phyloP scores from a whole-genome alignment of 1,140 invertebrate genomes.

The Physella acuta region DNA sequence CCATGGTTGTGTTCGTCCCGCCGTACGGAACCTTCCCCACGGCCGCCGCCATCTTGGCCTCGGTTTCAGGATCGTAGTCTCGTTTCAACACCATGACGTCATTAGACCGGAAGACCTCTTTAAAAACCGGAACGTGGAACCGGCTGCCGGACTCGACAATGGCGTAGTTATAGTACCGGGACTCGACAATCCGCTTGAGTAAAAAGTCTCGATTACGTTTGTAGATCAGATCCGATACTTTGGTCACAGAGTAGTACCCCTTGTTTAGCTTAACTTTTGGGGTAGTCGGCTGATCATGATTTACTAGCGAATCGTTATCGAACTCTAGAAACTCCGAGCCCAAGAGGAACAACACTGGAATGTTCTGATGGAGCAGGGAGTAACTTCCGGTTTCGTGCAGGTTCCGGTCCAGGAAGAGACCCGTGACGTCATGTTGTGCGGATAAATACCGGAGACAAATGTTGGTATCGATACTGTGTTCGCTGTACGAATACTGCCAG shows the following conservation, averaged over 20 bases:
- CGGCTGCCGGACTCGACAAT: neutral
- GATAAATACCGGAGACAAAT: slow-evolving; percentile 45
- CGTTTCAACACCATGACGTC: neutral
- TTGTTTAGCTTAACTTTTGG: neutral
- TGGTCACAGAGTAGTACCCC: neutral
- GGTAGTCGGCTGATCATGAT: neutral
- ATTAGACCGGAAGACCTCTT: neutral
- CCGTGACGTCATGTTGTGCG: slow-evolving; percentile 43
- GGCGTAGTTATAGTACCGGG: neutral
- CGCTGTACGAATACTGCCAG: slow-evolving; percentile 37
- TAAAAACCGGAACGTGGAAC: neutral
- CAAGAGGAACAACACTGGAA: slow-evolving; percentile 45
- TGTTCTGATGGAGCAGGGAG: slow-evolving; percentile 43
- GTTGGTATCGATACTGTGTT: slow-evolving; percentile 42
- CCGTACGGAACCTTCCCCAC: neutral
- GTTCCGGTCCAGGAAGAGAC: slow-evolving; percentile 46
- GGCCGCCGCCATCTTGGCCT: neutral
- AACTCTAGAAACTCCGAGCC: slow-evolving; percentile 52
- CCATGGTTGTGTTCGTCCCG: neutral
- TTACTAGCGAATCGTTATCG: neutral
- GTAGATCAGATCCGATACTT: neutral
- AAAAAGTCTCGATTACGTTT: neutral
- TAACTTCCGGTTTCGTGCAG: slow-evolving; percentile 48
- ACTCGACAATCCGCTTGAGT: neutral
- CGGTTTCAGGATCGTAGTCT: neutral